Evolutionary conservation across 2,797 vertebrate genomes (phyloP).

Genomic region (Myripristis jacobus): DNA sequence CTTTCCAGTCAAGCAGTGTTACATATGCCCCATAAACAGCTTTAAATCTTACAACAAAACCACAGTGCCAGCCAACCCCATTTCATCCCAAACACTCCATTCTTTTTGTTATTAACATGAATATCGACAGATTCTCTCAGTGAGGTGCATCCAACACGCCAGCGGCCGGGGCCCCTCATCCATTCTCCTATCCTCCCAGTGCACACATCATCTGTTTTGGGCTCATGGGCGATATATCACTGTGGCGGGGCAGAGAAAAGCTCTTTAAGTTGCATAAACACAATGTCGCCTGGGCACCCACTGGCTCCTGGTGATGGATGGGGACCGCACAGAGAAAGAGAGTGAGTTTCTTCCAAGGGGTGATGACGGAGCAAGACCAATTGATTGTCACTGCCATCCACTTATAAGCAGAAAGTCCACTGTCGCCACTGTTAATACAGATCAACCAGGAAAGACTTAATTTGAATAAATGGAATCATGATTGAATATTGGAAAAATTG

Average conservation of each 20-base stretch:
- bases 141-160: constrained; percentile 37
- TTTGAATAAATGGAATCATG: too few species aligned
- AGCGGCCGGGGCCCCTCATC: constrained; percentile 39
- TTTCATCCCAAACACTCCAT: constrained; percentile 19
- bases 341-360: constrained; percentile 41
- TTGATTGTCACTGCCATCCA: constrained; percentile 23
- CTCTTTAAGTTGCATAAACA: constrained; percentile 80
- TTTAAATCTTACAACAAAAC: constrained; percentile 47
- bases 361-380: constrained; percentile 34
- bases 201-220: constrained; percentile 74
- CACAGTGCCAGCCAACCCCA: constrained; percentile 37
- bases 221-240: constrained; percentile 71
- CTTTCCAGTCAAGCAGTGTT: constrained; percentile 3
- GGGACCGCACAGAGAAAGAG: constrained; percentile 48
- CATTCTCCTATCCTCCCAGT: constrained; percentile 50
- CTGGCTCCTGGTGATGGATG: constrained; percentile 71
- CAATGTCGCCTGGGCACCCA: constrained; percentile 56
- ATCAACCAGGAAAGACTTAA: background rate
- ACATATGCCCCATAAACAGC: constrained; percentile 21
- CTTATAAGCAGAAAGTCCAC: background rate
- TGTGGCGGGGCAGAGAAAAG: constrained; percentile 58
- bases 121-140: constrained; percentile 57
- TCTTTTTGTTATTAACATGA: constrained; percentile 51
- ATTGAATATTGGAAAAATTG: too few species aligned
- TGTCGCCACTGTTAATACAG: background rate